Evolutionary conservation across 2,888 invertebrate species (phyloP).

Genomic region (Rosalia funebris): DNA sequence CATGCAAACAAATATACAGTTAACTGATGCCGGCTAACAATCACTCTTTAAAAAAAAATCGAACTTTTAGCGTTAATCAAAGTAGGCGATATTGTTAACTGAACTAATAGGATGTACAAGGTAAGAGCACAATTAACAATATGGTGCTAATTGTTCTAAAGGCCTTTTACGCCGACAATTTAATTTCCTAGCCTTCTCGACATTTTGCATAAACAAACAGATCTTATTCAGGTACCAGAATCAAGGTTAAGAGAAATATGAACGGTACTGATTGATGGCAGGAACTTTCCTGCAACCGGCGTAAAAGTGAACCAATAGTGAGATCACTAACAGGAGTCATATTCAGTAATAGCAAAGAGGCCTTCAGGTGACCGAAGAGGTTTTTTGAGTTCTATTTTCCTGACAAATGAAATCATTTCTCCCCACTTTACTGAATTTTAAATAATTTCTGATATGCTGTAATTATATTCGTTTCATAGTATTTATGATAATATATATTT

Average conservation of each 20-base stretch:
- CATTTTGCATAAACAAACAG: conserved; percentile 13
- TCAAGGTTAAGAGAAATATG: neutral
- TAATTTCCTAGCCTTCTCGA: conserved; percentile 3
- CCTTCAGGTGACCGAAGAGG: neutral
- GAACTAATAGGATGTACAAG: conserved; percentile 7
- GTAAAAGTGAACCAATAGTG: neutral
- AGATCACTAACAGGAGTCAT: neutral
- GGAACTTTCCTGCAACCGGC: neutral
- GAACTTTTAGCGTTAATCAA: neutral
- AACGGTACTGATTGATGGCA: neutral
- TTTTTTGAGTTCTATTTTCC: neutral
- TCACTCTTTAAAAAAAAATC: neutral
- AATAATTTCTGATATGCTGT: too few species aligned
- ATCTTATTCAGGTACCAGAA: neutral
- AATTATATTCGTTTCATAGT: too few species aligned
- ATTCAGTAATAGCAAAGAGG: neutral
- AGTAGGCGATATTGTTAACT: neutral
- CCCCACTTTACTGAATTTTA: too few species aligned
- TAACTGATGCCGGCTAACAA: neutral
- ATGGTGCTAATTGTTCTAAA: conserved; percentile 8
- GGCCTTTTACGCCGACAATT: conserved; percentile 19
- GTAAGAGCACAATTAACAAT: conserved; percentile 11
- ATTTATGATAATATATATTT: too few species aligned
- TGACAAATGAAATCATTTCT: too few species aligned
- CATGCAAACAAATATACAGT: neutral